Evolutionary conservation across 2,797 vertebrate genomes (phyloP).

Genomic region (Crocodylus rhombifer): DNA sequence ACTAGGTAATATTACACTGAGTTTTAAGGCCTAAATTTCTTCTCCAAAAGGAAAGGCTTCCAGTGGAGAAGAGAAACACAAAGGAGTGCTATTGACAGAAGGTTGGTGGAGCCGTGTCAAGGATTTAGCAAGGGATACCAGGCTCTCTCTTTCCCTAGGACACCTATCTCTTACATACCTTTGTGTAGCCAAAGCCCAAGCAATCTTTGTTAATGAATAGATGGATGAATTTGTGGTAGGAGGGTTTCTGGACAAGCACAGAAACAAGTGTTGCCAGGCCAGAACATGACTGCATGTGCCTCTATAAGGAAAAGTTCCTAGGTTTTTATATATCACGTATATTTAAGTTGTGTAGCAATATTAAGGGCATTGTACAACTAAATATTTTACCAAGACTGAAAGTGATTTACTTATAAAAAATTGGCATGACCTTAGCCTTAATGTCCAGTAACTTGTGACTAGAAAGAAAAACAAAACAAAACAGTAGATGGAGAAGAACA

Average conservation of each 20-base stretch:
- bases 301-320: neutral
- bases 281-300: neutral
- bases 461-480: neutral
- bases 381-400: neutral
- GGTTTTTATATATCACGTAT: neutral
- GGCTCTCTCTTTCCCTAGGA: too few relatives aligned
- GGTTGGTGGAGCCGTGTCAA: neutral
- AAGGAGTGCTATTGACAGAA: neutral
- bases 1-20: neutral
- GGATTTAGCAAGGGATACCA: neutral
- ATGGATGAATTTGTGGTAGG: neutral
- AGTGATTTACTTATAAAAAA: neutral
- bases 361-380: neutral
- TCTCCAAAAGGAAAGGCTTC: neutral
- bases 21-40: neutral
- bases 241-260: neutral
- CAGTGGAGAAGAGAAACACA: neutral
- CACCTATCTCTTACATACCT: neutral
- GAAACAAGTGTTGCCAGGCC: neutral
- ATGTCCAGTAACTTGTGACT: neutral
- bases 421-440: neutral
- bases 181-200: neutral
- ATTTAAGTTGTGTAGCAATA: neutral
- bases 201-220: neutral
- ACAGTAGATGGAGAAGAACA: neutral